These are phyloP conservation scores for Miniopterus natalensis DNA, from an alignment of 2,113 vertebrate species.

Conservation along the genomic window DNA sequence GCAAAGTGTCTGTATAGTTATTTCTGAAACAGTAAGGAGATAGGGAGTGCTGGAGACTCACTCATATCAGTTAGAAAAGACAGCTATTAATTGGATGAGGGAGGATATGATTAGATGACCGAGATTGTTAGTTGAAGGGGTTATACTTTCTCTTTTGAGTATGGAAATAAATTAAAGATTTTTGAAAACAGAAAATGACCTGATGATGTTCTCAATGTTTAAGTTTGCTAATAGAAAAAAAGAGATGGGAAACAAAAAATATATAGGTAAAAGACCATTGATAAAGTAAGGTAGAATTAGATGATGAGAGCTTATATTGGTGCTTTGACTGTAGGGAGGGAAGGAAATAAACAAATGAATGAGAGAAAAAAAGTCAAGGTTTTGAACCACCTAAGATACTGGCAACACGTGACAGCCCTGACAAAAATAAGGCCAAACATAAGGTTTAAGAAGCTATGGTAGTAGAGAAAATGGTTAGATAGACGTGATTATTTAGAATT, in stretches of 20 bases:
- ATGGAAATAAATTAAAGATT: not conserved
- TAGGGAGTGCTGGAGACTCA: not conserved
- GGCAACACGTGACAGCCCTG: not conserved
- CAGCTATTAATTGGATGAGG: not conserved
- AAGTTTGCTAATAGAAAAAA: not conserved
- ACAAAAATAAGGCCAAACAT: not conserved
- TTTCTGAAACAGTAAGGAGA: not conserved
- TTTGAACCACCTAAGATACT: not conserved
- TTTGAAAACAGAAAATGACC: conserved; percentile 19
- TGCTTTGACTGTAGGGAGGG: not conserved
- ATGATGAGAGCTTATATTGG: not conserved
- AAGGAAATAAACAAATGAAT: not conserved
- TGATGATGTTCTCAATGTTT: not conserved
- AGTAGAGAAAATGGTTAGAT: not conserved
- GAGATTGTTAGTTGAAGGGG: not conserved
- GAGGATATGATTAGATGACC: not conserved
- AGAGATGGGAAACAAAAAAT: not conserved
- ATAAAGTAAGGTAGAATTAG: not conserved
- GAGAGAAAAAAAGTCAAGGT: not conserved
- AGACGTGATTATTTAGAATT: not conserved
- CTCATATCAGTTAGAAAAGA: not conserved
- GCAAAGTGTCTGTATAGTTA: no score
- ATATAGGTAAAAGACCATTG: not conserved
- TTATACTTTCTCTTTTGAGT: not conserved
- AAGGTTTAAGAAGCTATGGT: not conserved